Conservation (phyloP, 2,113 vertebrate species). For the Lasiurus borealis region DNA sequence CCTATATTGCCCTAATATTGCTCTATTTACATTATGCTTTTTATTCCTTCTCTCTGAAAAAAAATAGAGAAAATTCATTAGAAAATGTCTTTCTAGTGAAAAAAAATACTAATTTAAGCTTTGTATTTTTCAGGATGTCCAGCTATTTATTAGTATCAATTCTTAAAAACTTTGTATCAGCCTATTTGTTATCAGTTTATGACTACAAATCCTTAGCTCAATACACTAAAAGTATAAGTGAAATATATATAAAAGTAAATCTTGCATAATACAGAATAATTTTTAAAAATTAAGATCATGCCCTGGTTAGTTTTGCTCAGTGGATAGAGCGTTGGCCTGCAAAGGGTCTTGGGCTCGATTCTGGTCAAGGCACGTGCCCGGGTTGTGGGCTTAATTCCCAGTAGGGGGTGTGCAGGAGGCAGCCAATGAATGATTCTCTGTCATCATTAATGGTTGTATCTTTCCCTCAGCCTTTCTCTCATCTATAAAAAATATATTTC, state of each 20-base stretch:
- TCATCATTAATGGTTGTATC: too few relatives aligned
- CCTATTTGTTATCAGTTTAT: conserved; percentile 34
- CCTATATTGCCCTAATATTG: neutral
- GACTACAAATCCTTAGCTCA: neutral
- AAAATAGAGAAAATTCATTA: neutral
- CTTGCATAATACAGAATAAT: neutral
- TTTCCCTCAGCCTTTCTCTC: too few relatives aligned
- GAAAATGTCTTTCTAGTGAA: neutral
- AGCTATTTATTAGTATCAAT: neutral
- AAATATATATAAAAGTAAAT: neutral
- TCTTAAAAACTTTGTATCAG: neutral
- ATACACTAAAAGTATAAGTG: neutral
- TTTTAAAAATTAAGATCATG: neutral
- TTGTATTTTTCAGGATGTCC: neutral
- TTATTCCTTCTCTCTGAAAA: neutral
- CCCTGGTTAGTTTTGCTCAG: neutral
- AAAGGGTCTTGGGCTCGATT: too few relatives aligned
- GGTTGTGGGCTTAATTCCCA: too few relatives aligned
- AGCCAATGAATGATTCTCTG: too few relatives aligned
- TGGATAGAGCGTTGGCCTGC: too few relatives aligned
- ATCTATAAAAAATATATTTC: too few relatives aligned
- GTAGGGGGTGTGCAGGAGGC: too few relatives aligned
- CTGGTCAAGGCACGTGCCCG: too few relatives aligned
- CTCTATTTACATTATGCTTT: neutral
- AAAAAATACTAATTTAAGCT: neutral